phyloP scores from a whole-genome alignment of 2,888 invertebrate species.

The Marronus borbonicus region DNA sequence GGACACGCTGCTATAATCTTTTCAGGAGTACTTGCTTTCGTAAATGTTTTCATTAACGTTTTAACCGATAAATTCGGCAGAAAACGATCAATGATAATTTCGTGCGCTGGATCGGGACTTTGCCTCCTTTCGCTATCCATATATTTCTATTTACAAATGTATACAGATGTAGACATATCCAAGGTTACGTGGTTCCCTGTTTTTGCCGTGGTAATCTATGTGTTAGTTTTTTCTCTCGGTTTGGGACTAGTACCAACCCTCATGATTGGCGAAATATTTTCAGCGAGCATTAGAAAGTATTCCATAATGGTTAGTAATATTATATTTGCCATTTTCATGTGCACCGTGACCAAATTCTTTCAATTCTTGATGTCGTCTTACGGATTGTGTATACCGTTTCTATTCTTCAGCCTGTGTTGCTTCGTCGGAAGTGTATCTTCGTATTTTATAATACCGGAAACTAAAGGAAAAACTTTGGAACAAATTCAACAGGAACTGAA shows the following conservation, averaged over 20 bases:
- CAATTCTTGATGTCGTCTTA: conserved; percentile 60
- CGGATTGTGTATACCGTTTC: conserved; percentile 64
- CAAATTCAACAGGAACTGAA: conserved; percentile 65
- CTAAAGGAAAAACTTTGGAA: conserved; percentile 66
- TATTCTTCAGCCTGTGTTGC: conserved; percentile 60
- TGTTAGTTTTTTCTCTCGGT: conserved; percentile 60
- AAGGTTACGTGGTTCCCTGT: conserved; percentile 63
- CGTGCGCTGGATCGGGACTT: conserved; percentile 58
- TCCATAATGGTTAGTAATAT: conserved; percentile 60
- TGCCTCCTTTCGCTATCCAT: conserved; percentile 56
- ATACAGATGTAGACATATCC: conserved; percentile 57
- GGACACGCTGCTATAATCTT: conserved; percentile 62
- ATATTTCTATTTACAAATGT: conserved; percentile 60
- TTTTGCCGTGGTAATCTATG: conserved; percentile 61
- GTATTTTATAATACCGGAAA: conserved; percentile 65
- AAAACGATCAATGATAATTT: conserved; percentile 59
- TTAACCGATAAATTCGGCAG: conserved; percentile 54
- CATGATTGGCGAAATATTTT: conserved; percentile 64
- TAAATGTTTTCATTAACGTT: conserved; percentile 55
- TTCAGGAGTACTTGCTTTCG: conserved; percentile 53
- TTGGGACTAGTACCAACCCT: conserved; percentile 63
- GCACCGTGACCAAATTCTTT: conserved; percentile 61
- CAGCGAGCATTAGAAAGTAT: conserved; percentile 63
- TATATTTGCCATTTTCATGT: conserved; percentile 59
- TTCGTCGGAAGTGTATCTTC: conserved; percentile 60